Base-by-base conservation (phyloP, 2,888 invertebrate genomes). In the Ashinkailepas kermadecensis region DNA sequence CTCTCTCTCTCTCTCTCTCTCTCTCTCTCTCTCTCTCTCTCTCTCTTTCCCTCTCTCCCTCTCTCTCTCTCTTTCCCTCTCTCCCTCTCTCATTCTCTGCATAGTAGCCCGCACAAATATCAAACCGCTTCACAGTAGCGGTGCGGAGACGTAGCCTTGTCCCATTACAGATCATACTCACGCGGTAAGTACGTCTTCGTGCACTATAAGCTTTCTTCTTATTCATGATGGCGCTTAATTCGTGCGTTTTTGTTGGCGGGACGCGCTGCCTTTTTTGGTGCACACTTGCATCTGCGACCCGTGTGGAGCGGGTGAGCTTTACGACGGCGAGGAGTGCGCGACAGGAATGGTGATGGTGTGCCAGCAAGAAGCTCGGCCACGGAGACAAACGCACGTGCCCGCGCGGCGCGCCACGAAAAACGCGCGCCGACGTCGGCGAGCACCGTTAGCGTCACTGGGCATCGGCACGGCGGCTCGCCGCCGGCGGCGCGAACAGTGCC, bases 221-320 rank as follows among this genome's bases (percentile, higher is more conserved):
- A 74, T 74, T 56, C 74, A 54, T 56, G 74, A 54, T 70, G 74
- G 21, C 74, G 74, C 74, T 74, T 74, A 74, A 74, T 74, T 74
- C 74, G 21, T 18, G 7, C 21, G 74, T 74, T 74, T 74, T 74
- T 74, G 70, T 10, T 15, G 74, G 21, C 21, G 74, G 74, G 21
- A 21, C 10, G 54, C 59, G 15, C 15, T 18, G 21, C 74, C 21
- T 3, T 74, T 74, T 74, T 74, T 56, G 54, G 56, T 21, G 74
- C 23, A 59, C 59, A 15, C 59, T 11, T 15, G 59, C 65, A 10
- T 12, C 23, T n/a, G 23, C 54, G 74, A 18, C 74, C 74, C n/a
- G 21, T 9, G 6, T 12, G 10, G 9, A 10, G 23, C 65, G 65
- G 23, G 56, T 21, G 21, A 18, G 74, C 54, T 74, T 74, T 56